Evolutionary conservation across 2,888 invertebrate genomes (phyloP).

Genomic region (Argyresthia albistria): DNA sequence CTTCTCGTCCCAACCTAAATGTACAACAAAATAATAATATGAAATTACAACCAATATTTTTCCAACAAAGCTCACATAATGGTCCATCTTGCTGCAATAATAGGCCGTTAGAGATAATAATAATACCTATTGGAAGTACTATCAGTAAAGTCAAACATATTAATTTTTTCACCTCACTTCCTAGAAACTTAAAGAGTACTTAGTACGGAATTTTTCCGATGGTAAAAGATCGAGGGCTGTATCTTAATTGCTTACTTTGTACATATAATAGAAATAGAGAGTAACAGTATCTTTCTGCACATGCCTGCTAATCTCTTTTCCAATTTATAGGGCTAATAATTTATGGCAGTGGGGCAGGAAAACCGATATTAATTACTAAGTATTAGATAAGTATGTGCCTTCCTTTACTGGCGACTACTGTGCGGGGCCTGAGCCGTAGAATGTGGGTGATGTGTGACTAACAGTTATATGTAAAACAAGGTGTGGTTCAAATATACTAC

Average conservation of each 20-base stretch:
- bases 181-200: no score
- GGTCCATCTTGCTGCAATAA: slow-evolving; percentile 37
- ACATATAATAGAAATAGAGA: slow-evolving; percentile 27
- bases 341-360: neutral
- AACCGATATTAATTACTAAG: neutral
- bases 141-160: no score
- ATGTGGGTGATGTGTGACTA: no score
- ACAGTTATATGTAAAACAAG: no score
- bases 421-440: no score
- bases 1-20: no score
- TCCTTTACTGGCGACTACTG: no score
- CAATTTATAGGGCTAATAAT: slow-evolving; percentile 11
- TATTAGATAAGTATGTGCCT: neutral
- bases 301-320: slow-evolving; percentile 14
- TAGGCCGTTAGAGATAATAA: slow-evolving; percentile 42
- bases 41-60: no score
- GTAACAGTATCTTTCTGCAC: slow-evolving; percentile 9
- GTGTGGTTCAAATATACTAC: no score
- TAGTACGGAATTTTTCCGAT: no score
- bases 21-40: no score
- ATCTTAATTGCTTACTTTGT: slow-evolving; percentile 47
- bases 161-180: no score
- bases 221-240: slow-evolving; percentile 21
- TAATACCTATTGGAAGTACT: slow-evolving; percentile 31
- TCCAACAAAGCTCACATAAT: slow-evolving; percentile 14